A percentile compares a stretch with the other conserved stretches of the same genome.
Evolutionary conservation across 2,113 vertebrate genomes (phyloP).

Genomic region (Ramphastos sulfuratus): DNA sequence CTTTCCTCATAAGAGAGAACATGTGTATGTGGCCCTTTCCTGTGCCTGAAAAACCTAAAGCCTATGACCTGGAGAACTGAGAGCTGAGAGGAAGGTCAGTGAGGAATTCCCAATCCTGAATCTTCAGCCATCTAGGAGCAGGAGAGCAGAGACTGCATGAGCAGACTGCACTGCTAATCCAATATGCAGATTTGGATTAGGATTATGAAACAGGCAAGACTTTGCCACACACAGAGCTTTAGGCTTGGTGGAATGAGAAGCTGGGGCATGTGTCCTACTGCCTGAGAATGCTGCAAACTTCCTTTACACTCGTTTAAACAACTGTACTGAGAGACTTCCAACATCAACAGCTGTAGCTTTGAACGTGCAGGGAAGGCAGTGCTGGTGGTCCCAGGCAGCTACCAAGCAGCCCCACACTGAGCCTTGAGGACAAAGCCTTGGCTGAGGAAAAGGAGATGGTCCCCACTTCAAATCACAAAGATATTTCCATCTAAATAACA

Average conservation of each 20-base stretch:
- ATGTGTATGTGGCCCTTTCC: neutral
- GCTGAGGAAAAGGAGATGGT: neutral
- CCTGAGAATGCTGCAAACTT: slow-evolving; percentile 38
- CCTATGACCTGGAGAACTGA: neutral
- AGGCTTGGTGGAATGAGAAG: neutral
- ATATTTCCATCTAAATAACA: neutral
- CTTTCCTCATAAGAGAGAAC: too few relatives aligned
- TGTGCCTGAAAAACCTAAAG: neutral
- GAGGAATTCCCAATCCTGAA: neutral
- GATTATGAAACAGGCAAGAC: neutral
- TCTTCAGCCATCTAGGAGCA: neutral
- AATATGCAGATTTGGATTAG: neutral
- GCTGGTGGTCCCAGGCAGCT: slow-evolving; percentile 44
- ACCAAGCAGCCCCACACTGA: neutral
- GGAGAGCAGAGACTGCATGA: neutral
- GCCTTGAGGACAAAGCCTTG: slow-evolving; percentile 15
- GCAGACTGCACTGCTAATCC: neutral
- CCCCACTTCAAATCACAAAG: neutral
- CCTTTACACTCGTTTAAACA: slow-evolving; percentile 24
- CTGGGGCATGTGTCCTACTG: slow-evolving; percentile 18
- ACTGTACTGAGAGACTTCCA: slow-evolving; percentile 36
- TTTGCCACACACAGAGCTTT: slow-evolving; percentile 5
- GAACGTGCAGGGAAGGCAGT: neutral
- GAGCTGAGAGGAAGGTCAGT: neutral
- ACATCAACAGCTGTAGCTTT: slow-evolving; percentile 16